Evolutionary conservation across 1,140 invertebrate genomes (phyloP).

Genomic region (Neoseiulus cucumeris): DNA sequence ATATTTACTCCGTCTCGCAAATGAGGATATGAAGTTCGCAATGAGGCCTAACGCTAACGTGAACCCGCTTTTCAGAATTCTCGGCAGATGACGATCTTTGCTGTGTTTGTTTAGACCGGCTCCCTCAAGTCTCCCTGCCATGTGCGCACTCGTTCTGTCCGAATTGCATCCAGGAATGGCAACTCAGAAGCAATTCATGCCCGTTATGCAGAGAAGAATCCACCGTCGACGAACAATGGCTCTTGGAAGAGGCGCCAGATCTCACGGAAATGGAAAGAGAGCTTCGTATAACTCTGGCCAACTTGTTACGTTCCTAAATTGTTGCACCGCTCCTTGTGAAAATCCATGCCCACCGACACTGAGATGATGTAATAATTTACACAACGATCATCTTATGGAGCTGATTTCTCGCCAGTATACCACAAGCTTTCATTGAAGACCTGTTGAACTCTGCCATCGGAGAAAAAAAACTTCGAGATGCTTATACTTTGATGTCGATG

Average conservation of each 20-base stretch:
- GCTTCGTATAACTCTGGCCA: not conserved
- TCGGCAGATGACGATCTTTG: not conserved
- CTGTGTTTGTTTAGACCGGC: not conserved
- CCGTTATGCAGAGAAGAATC: constrained; percentile 7
- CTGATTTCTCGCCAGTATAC: no score
- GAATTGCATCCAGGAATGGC: not conserved
- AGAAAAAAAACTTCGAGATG: no score
- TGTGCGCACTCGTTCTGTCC: constrained; percentile 4
- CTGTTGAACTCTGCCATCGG: no score
- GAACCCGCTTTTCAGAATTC: not conserved
- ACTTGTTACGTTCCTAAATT: not conserved
- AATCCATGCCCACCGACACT: no score
- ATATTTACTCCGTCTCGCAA: not conserved
- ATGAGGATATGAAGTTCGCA: not conserved
- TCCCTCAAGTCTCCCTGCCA: not conserved
- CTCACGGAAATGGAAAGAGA: constrained; percentile 1
- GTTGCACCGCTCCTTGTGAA: no score
- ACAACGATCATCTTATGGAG: no score
- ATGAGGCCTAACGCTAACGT: not conserved
- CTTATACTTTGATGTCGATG: no score
- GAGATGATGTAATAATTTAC: no score
- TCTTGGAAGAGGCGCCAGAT: not conserved
- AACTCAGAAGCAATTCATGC: not conserved
- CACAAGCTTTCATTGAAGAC: no score
- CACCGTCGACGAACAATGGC: not conserved